These are phyloP conservation scores for Leucoptera coffeella DNA, from an alignment of 2,888 invertebrate genomes.

Conservation along the genomic window DNA sequence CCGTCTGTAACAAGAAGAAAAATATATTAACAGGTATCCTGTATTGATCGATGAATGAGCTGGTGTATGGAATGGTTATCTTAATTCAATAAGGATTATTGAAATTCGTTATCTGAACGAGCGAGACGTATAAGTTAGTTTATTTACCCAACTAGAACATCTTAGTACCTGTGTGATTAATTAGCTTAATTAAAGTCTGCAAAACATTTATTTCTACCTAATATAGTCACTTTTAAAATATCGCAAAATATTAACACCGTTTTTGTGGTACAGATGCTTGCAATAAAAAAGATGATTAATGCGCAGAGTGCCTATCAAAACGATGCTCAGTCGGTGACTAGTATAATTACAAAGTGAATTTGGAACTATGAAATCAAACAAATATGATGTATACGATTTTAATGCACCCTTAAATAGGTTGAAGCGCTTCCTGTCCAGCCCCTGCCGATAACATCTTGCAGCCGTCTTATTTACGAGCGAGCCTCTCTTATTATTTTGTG, in stretches of 20 bases:
- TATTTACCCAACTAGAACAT: no score
- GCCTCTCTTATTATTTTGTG: constrained; percentile 20
- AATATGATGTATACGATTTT: constrained; percentile 56
- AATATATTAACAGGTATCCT: no score
- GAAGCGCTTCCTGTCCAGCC: constrained; percentile 46
- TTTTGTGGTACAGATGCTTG: constrained; percentile 46
- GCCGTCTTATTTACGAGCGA: constrained; percentile 38
- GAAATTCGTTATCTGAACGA: background rate
- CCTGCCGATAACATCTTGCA: constrained; percentile 36
- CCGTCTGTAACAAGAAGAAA: constrained; percentile 65
- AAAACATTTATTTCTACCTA: no score
- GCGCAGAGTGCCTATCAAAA: constrained; percentile 43
- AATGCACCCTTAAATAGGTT: constrained; percentile 53
- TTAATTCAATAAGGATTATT: no score
- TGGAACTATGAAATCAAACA: constrained; percentile 53
- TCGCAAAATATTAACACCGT: no score
- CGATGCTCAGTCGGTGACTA: constrained; percentile 43
- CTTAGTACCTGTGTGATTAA: no score
- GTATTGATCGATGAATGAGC: no score
- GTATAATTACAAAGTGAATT: constrained; percentile 51
- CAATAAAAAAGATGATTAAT: constrained; percentile 13
- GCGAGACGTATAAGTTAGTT: no score
- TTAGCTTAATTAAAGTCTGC: no score
- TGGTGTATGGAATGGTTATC: no score
- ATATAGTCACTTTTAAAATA: no score